Evolutionary conservation across 1,140 invertebrate genomes (phyloP), one percentile per base, ranked within the genome.

Genomic region (Danaus plexippus): DNA sequence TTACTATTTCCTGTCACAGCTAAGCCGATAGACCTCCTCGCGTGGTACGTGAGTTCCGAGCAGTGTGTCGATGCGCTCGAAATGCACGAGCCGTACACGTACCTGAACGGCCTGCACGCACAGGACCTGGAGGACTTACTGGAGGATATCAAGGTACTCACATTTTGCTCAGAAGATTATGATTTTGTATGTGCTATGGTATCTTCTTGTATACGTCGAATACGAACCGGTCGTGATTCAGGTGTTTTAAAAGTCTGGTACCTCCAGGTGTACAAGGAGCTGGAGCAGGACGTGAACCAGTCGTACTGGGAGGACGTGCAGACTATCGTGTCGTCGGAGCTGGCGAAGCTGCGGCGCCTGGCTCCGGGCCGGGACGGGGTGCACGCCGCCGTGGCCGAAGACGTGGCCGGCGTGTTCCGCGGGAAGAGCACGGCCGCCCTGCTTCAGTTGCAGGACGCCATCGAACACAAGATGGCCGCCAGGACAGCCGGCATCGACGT

Each of bases 281-380:
- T 96, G 59, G 95, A 97, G 84, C 90, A 93, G 61, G 92, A 94
- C 0, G 94, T 92, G 70, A 97, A 99, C 87, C 89, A 93, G 15
- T 92, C 95, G 73, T 99, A 98, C 85, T 99, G 98, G 98, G 94
- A 94, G 73, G 98, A 99, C 80, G 96, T 99, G 65, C 95, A 95
- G 43, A 95, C 97, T 13, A 98, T 99, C 64, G 97, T 97, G 1
- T 92, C 97, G 80, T 97, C 98, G 84, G 98, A 99, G 88, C 85
- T 99, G 44, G 91, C 94, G 65, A 98, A 98, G 85, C 83, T 96
- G 49, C 89, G 93, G 43, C 95, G 95, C 68, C 75, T 94, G 11
- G 87, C 64, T 91, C 92, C 57, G 51, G 22, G 22, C 0, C 22
- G 22, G 22, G 22, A 32, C 91, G 91, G 59, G 89, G 93, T 63